Conservation (phyloP, 2,113 vertebrate genomes). For the Hemiprocne comata region DNA sequence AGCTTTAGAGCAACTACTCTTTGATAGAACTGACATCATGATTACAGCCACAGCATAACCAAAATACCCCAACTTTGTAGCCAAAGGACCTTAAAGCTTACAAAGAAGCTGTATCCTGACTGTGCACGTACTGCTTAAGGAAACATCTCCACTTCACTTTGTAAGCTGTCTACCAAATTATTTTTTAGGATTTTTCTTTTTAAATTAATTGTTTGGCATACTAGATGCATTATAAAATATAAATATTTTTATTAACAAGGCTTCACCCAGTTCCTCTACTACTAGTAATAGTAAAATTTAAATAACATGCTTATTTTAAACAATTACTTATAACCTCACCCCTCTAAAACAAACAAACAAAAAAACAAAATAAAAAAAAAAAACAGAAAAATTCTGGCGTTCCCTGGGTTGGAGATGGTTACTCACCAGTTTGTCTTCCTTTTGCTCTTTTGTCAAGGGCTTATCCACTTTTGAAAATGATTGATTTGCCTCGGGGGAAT, state of each 20-base stretch:
- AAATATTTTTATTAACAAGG: neutral
- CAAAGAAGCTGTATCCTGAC: neutral
- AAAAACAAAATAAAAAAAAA: neutral
- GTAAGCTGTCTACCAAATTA: neutral
- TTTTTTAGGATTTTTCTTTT: neutral
- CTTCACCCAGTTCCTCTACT: neutral
- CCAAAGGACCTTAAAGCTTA: neutral
- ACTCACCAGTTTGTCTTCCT: slow-evolving; percentile 43
- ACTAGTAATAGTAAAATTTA: neutral
- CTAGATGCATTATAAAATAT: neutral
- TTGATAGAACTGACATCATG: neutral
- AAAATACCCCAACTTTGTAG: neutral
- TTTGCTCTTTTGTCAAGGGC: neutral
- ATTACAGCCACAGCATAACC: neutral
- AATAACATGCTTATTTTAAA: neutral
- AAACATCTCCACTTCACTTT: neutral
- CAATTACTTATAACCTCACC: neutral
- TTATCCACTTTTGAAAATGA: neutral
- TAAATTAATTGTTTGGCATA: neutral
- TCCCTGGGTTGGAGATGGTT: neutral
- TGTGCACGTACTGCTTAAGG: neutral
- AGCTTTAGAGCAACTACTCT: neutral
- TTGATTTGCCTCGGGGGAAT: neutral
- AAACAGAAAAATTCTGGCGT: neutral
- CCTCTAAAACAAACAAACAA: neutral